A percentile compares a stretch with the other conserved stretches of the same genome.
Evolutionary conservation across 1,140 invertebrate species (phyloP).

Genomic region (Oedothorax gibbosus): DNA sequence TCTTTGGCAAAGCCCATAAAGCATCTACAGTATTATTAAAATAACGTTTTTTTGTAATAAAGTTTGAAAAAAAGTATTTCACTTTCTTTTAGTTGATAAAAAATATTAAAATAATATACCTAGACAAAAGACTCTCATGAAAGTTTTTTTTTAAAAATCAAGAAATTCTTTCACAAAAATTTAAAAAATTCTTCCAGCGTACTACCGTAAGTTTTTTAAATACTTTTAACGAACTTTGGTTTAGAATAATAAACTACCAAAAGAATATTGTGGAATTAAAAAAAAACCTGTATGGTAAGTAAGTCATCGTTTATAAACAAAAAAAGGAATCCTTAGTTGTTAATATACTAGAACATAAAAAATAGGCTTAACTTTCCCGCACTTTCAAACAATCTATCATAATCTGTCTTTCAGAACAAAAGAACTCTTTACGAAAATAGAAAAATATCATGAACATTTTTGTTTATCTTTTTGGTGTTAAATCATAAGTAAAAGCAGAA

Average conservation of each 20-base stretch:
- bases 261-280: neutral
- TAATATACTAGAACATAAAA: neutral
- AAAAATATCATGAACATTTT: conserved; percentile 1
- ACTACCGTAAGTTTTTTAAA: neutral
- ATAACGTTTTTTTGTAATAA: too few species aligned
- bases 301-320: neutral
- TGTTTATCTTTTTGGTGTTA: conserved; percentile 3
- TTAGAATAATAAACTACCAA: neutral
- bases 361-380: conserved; percentile 16
- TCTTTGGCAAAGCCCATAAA: too few species aligned
- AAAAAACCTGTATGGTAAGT: neutral
- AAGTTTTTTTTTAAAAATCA: too few species aligned
- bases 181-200: neutral
- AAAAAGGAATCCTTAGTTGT: neutral
- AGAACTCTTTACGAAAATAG: neutral
- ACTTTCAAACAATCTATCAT: conserved; percentile 13
- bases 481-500: conserved; percentile 15
- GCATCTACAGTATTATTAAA: too few species aligned
- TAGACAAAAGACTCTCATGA: too few species aligned
- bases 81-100: too few species aligned
- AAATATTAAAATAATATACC: too few species aligned
- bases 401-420: conserved; percentile 32
- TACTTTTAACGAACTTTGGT: neutral
- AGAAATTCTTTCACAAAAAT: too few species aligned
- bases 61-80: too few species aligned